Conservation (phyloP, 2,888 invertebrate genomes). For the Patella pellucida region DNA sequence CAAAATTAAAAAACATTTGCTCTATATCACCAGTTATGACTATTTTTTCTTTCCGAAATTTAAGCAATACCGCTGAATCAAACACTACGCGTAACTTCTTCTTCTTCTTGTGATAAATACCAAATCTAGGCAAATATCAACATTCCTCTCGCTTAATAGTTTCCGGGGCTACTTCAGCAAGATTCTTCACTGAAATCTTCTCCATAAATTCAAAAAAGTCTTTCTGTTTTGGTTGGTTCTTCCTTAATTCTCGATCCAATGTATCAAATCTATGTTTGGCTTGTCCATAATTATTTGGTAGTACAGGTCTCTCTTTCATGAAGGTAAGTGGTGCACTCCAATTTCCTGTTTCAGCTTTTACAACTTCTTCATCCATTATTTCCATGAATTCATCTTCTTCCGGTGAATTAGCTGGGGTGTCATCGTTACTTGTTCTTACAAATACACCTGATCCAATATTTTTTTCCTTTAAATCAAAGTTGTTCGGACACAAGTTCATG, state of each 20-base stretch:
- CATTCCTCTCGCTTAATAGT: background rate
- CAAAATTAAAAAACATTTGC: background rate
- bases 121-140: background rate
- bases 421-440: background rate
- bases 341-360: constrained; percentile 1
- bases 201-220: background rate
- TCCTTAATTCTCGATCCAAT: background rate
- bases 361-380: background rate
- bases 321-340: background rate
- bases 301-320: background rate
- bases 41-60: background rate
- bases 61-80: background rate
- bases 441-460: background rate
- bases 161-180: background rate
- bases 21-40: background rate
- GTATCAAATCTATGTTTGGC: background rate
- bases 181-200: background rate
- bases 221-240: background rate
- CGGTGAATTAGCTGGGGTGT: background rate
- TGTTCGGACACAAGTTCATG: constrained; percentile 15
- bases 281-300: constrained; percentile 3
- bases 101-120: constrained; percentile 5
- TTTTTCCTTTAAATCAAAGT: background rate
- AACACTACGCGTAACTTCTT: constrained; percentile 1
- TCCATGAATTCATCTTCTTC: background rate